A percentile compares a stretch with the other conserved stretches of the same genome.
These are phyloP conservation scores for Clistopyga incitator DNA, from an alignment of 2,888 invertebrate species.

Conservation along the genomic window DNA sequence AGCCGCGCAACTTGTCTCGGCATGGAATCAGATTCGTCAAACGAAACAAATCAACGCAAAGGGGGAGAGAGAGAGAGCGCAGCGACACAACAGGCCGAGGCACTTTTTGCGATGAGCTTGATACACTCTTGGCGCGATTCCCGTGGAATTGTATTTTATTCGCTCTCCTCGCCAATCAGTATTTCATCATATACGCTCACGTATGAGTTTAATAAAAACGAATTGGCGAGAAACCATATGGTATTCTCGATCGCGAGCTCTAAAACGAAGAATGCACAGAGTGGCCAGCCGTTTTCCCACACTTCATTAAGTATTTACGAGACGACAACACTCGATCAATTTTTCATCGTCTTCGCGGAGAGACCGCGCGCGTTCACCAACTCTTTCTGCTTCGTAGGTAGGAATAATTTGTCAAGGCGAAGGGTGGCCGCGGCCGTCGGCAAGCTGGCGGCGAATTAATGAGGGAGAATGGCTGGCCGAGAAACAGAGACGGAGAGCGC, in stretches of 20 bases:
- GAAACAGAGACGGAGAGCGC: conserved; percentile 41
- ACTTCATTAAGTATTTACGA: conserved; percentile 80
- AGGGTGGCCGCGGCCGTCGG: conserved; percentile 66
- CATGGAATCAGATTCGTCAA: conserved; percentile 66
- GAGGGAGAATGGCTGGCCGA: conserved; percentile 60
- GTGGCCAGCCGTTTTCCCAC: conserved; percentile 66
- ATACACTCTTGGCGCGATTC: conserved; percentile 59
- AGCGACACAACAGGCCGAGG: conserved; percentile 22
- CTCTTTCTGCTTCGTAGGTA: conserved; percentile 71
- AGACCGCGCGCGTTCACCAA: conserved; percentile 48
- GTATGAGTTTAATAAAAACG: conserved; percentile 38
- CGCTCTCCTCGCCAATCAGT: conserved; percentile 1
- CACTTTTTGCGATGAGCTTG: conserved; percentile 48
- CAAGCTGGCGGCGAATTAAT: conserved; percentile 69
- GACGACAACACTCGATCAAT: conserved; percentile 77
- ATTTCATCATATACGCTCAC: background rate
- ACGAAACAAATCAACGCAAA: conserved; percentile 66
- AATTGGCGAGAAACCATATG: conserved; percentile 58
- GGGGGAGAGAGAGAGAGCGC: background rate
- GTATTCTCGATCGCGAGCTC: conserved; percentile 58
- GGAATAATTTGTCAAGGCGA: conserved; percentile 72
- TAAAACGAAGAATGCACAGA: conserved; percentile 30
- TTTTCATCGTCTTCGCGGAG: conserved; percentile 70
- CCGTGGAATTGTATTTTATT: conserved; percentile 51
- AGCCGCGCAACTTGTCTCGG: conserved; percentile 42